phyloP scores from a whole-genome alignment of 2,113 vertebrate species.

The Atractosteus spatula region DNA sequence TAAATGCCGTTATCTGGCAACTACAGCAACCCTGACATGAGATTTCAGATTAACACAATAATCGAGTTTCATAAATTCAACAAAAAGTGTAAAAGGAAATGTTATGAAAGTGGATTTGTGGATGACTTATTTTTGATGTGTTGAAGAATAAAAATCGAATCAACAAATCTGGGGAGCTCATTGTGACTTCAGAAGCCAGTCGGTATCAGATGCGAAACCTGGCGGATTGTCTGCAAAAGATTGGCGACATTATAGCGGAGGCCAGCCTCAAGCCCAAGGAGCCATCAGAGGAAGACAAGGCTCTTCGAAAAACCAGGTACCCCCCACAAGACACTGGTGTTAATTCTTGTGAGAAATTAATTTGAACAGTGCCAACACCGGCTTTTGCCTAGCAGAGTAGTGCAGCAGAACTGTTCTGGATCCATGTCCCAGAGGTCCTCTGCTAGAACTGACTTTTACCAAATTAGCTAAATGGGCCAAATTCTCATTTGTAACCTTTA shows the following conservation, averaged over 20 bases:
- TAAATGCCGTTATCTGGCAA: neutral
- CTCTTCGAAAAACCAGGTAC: conserved; percentile 72
- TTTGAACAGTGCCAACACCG: no score
- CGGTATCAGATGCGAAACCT: conserved; percentile 89
- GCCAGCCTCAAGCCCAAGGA: conserved; percentile 65
- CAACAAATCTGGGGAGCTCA: conserved; percentile 82
- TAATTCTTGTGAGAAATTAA: no score
- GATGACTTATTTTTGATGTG: conserved; percentile 7
- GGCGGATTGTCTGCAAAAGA: conserved; percentile 81
- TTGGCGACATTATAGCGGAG: conserved; percentile 73
- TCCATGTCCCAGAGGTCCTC: no score
- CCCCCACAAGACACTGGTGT: neutral
- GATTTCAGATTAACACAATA: neutral
- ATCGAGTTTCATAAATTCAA: neutral
- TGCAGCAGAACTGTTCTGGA: no score
- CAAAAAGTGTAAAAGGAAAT: neutral
- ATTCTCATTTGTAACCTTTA: no score
- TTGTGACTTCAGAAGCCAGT: conserved; percentile 82
- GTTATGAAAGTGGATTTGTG: neutral
- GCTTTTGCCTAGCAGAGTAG: no score
- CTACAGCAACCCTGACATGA: neutral
- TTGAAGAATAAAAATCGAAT: conserved; percentile 81
- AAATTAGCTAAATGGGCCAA: no score
- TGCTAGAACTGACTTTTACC: no score
- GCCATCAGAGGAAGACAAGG: conserved; percentile 64